These are phyloP conservation scores for Chymomyza amoena DNA, from an alignment of 2,888 invertebrate species.

Conservation along the genomic window DNA sequence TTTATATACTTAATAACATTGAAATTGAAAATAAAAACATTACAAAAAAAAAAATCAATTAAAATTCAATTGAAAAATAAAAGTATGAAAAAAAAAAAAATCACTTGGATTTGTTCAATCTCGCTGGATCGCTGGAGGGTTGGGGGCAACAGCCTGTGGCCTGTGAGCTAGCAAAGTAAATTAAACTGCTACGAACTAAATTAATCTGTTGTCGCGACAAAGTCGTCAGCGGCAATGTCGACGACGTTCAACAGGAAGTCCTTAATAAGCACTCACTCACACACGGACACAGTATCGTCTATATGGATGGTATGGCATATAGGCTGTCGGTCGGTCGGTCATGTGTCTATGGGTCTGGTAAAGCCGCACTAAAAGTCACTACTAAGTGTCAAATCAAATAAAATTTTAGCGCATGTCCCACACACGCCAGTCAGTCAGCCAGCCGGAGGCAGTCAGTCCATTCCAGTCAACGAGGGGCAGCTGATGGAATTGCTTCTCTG, in stretches of 20 bases:
- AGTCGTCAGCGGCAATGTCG: constrained; percentile 36
- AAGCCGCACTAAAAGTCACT: constrained; percentile 47
- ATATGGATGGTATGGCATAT: background rate
- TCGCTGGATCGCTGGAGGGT: background rate
- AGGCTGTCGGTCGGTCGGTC: no score
- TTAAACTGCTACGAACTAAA: constrained; percentile 70
- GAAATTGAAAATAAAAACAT: constrained; percentile 26
- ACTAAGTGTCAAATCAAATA: constrained; percentile 68
- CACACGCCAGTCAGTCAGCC: constrained; percentile 53
- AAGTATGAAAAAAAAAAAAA: constrained; percentile 24
- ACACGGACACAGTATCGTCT: background rate
- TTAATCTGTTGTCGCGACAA: constrained; percentile 74
- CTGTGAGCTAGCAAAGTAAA: constrained; percentile 40
- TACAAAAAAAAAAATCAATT: constrained; percentile 28
- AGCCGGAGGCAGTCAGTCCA: background rate
- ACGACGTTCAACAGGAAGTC: constrained; percentile 64
- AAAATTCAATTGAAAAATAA: constrained; percentile 59
- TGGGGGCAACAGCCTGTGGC: background rate
- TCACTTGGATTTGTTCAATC: constrained; percentile 4
- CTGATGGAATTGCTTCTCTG: constrained; percentile 53
- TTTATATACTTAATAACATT: constrained; percentile 49
- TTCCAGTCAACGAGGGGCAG: constrained; percentile 1
- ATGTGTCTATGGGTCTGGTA: constrained; percentile 13
- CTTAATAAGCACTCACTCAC: constrained; percentile 59
- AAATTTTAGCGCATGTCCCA: constrained; percentile 67